Percentiles rank a stretch among this genome's conserved stretches.
Conservation (phyloP, 2,888 invertebrate genomes). For the Heliconius aoede region DNA sequence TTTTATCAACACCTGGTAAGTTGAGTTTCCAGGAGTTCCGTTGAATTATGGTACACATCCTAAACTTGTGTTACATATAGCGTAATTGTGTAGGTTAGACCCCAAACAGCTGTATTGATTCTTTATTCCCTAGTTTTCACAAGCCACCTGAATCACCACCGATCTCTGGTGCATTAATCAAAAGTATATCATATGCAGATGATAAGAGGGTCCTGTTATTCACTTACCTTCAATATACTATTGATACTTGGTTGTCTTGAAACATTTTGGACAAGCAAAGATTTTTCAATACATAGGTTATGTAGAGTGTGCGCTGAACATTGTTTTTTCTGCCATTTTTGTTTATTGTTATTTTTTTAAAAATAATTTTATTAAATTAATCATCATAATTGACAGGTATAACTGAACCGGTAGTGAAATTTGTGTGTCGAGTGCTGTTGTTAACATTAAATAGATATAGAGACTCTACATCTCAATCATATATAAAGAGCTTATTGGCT, state of each 20-base stretch:
- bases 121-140: constrained; percentile 26
- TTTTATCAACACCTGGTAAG: constrained; percentile 89
- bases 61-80: constrained; percentile 2
- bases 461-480: constrained; percentile 90
- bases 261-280: neutral
- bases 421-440: constrained; percentile 90
- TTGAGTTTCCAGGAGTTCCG: constrained; percentile 4
- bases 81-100: constrained; percentile 15
- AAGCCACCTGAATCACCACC: constrained; percentile 34
- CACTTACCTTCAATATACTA: constrained; percentile 23
- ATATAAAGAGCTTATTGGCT: constrained; percentile 87
- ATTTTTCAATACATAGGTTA: constrained; percentile 19
- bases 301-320: neutral
- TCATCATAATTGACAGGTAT: constrained; percentile 83
- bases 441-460: constrained; percentile 91
- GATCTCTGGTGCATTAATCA: constrained; percentile 23
- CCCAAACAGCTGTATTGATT: constrained; percentile 46
- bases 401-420: constrained; percentile 89
- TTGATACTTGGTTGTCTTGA: constrained; percentile 9
- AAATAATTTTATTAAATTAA: neutral
- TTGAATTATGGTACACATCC: neutral
- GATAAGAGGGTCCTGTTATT: constrained; percentile 20
- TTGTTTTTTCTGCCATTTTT: neutral
- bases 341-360: neutral
- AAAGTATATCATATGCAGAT: constrained; percentile 27